A percentile compares a stretch with the other conserved stretches of the same genome.
Evolutionary conservation across 2,113 vertebrate species (phyloP).

Genomic region (Oxygymnocypris stewartii): DNA sequence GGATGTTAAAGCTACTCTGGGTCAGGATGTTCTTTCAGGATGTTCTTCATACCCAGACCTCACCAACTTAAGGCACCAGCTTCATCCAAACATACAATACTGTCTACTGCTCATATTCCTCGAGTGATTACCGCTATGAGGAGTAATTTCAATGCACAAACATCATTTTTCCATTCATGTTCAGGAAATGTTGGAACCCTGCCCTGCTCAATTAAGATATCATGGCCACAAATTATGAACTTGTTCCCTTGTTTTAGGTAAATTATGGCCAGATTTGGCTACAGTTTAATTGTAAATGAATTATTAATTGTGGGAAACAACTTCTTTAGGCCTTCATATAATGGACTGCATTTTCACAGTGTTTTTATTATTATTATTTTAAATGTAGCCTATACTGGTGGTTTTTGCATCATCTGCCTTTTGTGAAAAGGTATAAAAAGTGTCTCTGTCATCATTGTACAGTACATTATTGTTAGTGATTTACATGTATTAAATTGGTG

Average conservation of each 20-base stretch:
- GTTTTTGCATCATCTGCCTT: background rate
- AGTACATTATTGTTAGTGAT: too few relatives aligned
- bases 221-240: background rate
- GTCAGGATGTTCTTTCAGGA: constrained; percentile 22
- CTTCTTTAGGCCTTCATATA: too few relatives aligned
- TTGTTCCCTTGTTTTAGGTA: background rate
- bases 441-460: too few relatives aligned
- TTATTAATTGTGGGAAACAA: too few relatives aligned
- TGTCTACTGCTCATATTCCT: background rate
- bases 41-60: background rate
- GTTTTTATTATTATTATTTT: too few relatives aligned
- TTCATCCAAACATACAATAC: background rate
- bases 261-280: too few relatives aligned
- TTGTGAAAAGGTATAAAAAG: too few relatives aligned
- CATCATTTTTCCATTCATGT: background rate
- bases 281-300: too few relatives aligned
- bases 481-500: too few relatives aligned
- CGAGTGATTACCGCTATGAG: background rate
- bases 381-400: background rate
- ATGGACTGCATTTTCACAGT: too few relatives aligned
- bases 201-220: background rate
- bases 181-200: too few relatives aligned
- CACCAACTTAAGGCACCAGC: background rate
- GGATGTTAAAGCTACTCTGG: background rate
- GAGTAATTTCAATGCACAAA: background rate